Base-by-base conservation (phyloP, 2,113 vertebrate genomes). In the Bubalus kerabau region DNA sequence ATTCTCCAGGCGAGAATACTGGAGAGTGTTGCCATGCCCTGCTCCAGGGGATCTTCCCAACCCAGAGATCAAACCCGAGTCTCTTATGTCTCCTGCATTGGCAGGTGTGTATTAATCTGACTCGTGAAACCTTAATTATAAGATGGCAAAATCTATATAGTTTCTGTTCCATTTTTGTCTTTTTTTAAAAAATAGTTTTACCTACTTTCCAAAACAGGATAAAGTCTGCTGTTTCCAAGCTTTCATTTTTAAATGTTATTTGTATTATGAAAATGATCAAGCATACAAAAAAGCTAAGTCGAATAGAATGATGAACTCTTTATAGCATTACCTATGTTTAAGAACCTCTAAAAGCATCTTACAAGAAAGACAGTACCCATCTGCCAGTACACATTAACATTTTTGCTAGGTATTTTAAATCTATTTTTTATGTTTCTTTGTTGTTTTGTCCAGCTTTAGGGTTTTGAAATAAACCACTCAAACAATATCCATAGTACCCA, bases 391-490 rank as follows among this genome's bases (percentile, higher is more conserved):
- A 80, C 2, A 30, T 36, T 74, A 87, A 64, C 28, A 87, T 82
- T 86, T 86, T 93, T 87, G 21, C 5, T 83, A 96, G 46, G 67
- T 85, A 76, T 87, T 90, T 92, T 92, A 94, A 64, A 87, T 76
- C 7, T 64, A 46, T n/a, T 54, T 89, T 76, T 95, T 46, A 43
- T 62, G 7, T 87, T 91, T 90, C 24, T 93, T 92, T 89, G 74
- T 78, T 89, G 43, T 74, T 92, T 50, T 90, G n/a, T 46, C 17
- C 62, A 82, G n/a, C n/a, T 89, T 93, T 83, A 60, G 26, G 21
- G 21, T 92, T 96, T 89, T 59, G 3, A 60, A 57, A 90, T 48
- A 82, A 91, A 76, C 43, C 40, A 96, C 36, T 91, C 54, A 91
- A 85, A 92, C 6, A 67, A 21, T 62, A 56, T 86, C 4, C n/a